phyloP scores from a whole-genome alignment of 1,140 invertebrate genomes.

The Chionoecetes opilio region DNA sequence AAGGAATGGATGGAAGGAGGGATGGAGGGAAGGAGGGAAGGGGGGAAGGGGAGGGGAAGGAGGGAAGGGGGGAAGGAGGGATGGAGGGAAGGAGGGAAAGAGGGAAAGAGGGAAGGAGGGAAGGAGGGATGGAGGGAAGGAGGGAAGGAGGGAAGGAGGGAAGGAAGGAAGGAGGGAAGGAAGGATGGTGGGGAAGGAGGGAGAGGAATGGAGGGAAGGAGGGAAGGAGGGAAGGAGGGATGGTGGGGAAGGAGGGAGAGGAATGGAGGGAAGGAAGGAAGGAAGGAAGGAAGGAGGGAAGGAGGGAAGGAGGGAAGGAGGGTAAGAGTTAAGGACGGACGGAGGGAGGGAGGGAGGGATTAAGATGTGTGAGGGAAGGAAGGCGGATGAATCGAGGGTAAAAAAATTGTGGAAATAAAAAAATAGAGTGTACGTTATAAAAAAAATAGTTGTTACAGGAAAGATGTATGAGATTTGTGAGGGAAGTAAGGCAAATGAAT shows the following conservation, averaged over 20 bases:
- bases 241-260: not conserved
- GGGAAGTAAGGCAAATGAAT: too few species aligned
- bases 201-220: not conserved
- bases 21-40: not conserved
- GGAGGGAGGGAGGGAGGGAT: too few species aligned
- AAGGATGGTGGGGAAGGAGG: not conserved
- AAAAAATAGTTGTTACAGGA: too few species aligned
- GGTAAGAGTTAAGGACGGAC: not conserved
- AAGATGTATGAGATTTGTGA: too few species aligned
- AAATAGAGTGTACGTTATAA: too few species aligned
- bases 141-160: too few species aligned
- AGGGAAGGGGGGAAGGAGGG: not conserved
- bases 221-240: not conserved
- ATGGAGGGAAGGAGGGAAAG: not conserved
- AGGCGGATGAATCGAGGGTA: too few species aligned
- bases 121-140: not conserved
- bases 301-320: not conserved
- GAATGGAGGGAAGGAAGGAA: not conserved
- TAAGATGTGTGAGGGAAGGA: too few species aligned
- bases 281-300: not conserved
- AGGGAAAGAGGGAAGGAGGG: not conserved
- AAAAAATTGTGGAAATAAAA: too few species aligned
- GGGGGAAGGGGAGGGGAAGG: not conserved
- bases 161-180: not conserved
- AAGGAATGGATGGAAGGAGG: not conserved